phyloP scores from a whole-genome alignment of 2,797 vertebrate genomes.

The Prunella strophiata region DNA sequence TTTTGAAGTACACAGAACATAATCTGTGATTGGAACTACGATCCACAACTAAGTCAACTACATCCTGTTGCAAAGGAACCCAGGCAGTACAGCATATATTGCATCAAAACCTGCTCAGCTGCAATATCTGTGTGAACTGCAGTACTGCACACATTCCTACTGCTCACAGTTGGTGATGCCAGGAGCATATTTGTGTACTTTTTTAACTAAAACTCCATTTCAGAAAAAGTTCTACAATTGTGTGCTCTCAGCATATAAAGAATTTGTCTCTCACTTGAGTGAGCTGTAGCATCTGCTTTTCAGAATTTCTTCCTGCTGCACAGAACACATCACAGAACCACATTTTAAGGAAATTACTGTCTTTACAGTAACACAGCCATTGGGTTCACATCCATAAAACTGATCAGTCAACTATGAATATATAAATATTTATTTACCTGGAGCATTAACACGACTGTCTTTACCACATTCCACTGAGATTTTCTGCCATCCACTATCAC shows the following conservation, averaged over 20 bases:
- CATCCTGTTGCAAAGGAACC: not conserved
- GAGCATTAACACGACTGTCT: conserved; percentile 97
- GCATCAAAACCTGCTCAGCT: not conserved
- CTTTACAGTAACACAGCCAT: not conserved
- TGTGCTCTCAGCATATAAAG: not conserved
- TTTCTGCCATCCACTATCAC: conserved; percentile 97
- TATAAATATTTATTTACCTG: conserved; percentile 84
- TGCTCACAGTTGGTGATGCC: not conserved
- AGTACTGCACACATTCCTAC: not conserved
- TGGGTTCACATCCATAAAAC: not conserved
- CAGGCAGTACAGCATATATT: not conserved
- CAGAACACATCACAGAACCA: not conserved
- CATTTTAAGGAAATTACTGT: not conserved
- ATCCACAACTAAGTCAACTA: not conserved
- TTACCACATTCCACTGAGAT: conserved; percentile 97
- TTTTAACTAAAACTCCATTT: not conserved
- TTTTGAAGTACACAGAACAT: not conserved
- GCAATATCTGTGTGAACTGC: not conserved
- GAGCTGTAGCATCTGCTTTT: not conserved
- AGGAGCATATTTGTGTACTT: not conserved
- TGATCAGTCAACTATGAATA: not conserved
- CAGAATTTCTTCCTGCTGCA: not conserved
- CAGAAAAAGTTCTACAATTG: not conserved
- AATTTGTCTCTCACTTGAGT: not conserved
- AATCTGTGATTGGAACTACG: not conserved